These are phyloP conservation scores for Cnemophilus loriae DNA, from an alignment of 2,113 vertebrate species.

Conservation along the genomic window DNA sequence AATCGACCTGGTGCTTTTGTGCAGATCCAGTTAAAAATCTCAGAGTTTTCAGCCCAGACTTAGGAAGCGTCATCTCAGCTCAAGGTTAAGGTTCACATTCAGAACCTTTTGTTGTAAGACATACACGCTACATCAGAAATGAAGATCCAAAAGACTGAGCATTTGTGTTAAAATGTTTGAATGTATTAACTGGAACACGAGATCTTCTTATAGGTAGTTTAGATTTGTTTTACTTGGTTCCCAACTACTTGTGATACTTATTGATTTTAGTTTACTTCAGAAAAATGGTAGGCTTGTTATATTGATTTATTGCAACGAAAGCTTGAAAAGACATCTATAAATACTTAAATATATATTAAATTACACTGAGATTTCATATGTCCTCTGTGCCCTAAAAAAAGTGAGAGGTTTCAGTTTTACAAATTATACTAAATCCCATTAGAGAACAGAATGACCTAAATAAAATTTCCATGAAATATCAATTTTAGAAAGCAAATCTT, in stretches of 20 bases:
- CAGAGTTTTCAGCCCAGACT: background rate
- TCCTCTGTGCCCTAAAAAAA: background rate
- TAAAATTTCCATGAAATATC: slow-evolving; percentile 25
- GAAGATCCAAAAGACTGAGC: background rate
- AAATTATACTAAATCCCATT: slow-evolving; percentile 18
- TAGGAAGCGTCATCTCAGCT: background rate
- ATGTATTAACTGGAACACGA: background rate
- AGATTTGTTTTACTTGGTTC: background rate
- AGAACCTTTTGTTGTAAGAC: background rate
- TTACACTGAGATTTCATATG: background rate
- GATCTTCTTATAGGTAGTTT: background rate
- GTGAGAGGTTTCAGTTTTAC: background rate
- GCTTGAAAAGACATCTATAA: background rate
- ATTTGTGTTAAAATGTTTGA: background rate
- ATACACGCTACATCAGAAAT: background rate
- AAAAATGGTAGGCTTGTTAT: background rate
- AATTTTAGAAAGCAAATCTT: slow-evolving; percentile 15
- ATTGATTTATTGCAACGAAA: background rate
- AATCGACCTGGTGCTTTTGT: background rate
- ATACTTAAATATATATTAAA: background rate
- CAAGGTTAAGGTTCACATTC: background rate
- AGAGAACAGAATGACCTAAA: slow-evolving; percentile 1
- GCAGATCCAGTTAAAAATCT: background rate
- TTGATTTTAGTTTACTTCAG: slow-evolving; percentile 16
- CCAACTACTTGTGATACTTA: background rate